Base-by-base conservation (phyloP, 1,140 invertebrate genomes). In the Drosophila murphyi region DNA sequence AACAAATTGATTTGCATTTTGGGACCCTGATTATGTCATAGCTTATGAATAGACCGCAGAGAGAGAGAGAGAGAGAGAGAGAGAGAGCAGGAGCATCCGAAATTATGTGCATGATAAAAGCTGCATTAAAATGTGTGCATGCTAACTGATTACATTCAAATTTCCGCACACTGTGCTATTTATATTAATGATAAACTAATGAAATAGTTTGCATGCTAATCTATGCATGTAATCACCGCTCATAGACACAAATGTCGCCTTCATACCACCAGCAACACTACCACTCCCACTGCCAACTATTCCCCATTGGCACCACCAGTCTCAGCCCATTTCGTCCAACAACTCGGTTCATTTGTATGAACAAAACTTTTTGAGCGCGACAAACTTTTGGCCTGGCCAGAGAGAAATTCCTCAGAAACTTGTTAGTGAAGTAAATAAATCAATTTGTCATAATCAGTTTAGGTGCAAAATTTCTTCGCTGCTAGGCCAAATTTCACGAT, bases 361-460 rank as follows among this genome's bases (percentile, higher is more conserved):
- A 71, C 43, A 70, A 85, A 88, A 88, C 56, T 80, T 80, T 87
- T 80, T 75, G 51, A 43, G 80, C 65, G 82, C 65, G 78, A 74
- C 78, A 88, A 80, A 83, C 70, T 88, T 88, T 83, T 80, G 64
- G 72, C 61, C 64, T 62, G 80, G 61, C 65, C 81, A 45, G 54
- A 74, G 63, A 54, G 77, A 75, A 88, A 85, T 88, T 88, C 71
- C 64, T 83, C 77, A 76, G 82, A 87, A 91, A 91, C 88, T 91
- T 91, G 88, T 91, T 91, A 91, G 88, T 88, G 69, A 91, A 91
- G 88, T 91, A 91, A 91, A 91, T 91, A 91, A 91, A 91, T 91
- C 88, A 91, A 91, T 91, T 91, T 91, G 88, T 91, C 88, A 91
- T 91, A 91, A 91, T 91, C 88, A 91, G 88, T 85, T 91, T 83